Evolutionary conservation across 2,113 vertebrate genomes (phyloP).

Genomic region (Xyrauchen texanus): DNA sequence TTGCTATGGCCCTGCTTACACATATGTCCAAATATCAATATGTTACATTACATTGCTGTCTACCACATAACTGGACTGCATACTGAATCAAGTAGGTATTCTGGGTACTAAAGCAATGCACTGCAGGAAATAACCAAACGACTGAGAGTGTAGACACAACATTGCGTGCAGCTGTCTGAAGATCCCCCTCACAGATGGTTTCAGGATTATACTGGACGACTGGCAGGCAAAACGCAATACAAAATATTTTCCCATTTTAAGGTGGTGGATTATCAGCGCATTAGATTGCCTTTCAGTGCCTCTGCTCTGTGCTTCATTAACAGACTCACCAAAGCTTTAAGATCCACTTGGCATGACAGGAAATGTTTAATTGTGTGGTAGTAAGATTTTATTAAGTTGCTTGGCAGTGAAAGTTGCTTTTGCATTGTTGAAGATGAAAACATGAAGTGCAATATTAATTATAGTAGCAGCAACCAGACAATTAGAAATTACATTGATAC

Average conservation of each 20-base stretch:
- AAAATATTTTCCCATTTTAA: constrained; percentile 40
- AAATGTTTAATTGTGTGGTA: constrained; percentile 27
- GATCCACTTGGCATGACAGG: constrained; percentile 2
- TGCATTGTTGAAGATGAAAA: too few relatives aligned
- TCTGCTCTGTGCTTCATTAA: constrained; percentile 16
- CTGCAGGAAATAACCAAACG: too few relatives aligned
- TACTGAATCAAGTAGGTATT: background rate
- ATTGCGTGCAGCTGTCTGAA: constrained; percentile 31
- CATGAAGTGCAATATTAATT: background rate
- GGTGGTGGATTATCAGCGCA: constrained; percentile 42
- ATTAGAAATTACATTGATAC: constrained; percentile 4
- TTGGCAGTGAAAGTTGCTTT: background rate
- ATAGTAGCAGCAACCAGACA: background rate
- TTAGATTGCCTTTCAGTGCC: constrained; percentile 42
- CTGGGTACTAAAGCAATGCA: background rate
- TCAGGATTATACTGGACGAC: constrained; percentile 47
- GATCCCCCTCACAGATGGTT: constrained; percentile 45
- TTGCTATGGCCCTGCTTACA: too few relatives aligned
- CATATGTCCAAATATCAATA: too few relatives aligned
- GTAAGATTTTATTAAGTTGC: background rate
- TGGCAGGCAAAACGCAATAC: constrained; percentile 33
- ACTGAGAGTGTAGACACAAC: background rate
- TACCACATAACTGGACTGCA: too few relatives aligned
- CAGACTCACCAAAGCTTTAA: constrained; percentile 3
- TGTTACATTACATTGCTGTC: too few relatives aligned